These are phyloP conservation scores for Poeciliopsis paucimaculata DNA, from an alignment of 2,797 vertebrate genomes.

Conservation along the genomic window DNA sequence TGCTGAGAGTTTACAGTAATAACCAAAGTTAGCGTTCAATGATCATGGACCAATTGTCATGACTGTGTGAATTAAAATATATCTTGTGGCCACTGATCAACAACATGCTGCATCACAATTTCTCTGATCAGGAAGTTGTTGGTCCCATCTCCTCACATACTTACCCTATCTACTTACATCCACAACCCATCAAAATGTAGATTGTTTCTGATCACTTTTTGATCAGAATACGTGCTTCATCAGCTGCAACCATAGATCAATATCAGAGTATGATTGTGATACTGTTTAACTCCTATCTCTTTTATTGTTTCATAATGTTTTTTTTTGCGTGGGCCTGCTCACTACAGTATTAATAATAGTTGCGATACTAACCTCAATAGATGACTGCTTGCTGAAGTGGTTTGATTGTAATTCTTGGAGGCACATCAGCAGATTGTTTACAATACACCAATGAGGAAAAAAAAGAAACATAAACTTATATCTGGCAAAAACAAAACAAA, in stretches of 20 bases:
- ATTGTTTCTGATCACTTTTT: background rate
- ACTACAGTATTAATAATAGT: background rate
- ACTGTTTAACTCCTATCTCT: background rate
- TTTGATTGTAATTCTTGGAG: background rate
- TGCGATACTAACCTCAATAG: background rate
- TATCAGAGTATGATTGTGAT: background rate
- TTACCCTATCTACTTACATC: background rate
- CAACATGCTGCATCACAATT: background rate
- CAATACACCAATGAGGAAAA: background rate
- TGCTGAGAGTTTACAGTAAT: background rate
- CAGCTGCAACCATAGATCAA: background rate
- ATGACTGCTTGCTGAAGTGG: background rate
- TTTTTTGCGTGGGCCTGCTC: background rate
- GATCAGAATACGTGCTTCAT: background rate
- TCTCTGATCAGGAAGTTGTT: background rate
- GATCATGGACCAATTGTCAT: background rate
- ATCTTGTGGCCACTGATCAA: background rate
- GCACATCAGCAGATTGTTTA: background rate
- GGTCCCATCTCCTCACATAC: background rate
- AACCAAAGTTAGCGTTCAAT: background rate
- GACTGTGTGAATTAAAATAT: background rate
- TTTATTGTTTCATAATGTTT: background rate
- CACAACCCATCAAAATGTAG: background rate
- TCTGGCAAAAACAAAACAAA: background rate
- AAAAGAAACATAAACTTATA: background rate